These are phyloP conservation scores for Rachycentron canadum DNA, from an alignment of 2,797 vertebrate genomes.

Conservation along the genomic window DNA sequence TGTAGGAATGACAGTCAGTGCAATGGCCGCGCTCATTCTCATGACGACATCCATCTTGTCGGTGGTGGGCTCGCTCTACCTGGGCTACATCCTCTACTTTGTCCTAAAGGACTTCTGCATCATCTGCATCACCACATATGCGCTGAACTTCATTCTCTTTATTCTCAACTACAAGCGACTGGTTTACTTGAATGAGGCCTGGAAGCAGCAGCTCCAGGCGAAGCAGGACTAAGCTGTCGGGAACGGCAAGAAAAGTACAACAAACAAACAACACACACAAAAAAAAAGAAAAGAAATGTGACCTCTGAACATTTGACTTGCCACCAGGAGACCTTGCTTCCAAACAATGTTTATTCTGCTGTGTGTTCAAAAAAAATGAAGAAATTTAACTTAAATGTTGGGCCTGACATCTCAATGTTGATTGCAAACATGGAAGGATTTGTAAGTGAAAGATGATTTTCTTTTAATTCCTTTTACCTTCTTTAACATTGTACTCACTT, in stretches of 20 bases:
- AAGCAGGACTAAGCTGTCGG: conserved; percentile 91
- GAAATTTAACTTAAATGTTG: conserved; percentile 82
- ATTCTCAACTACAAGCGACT: conserved; percentile 99
- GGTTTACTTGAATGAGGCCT: conserved; percentile 99
- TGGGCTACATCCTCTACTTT: conserved; percentile 99
- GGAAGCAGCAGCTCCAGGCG: conserved; percentile 96
- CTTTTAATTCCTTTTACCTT: conserved; percentile 73
- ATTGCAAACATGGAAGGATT: conserved; percentile 81
- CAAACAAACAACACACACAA: conserved; percentile 50
- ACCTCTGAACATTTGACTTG: conserved; percentile 90
- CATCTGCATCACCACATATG: conserved; percentile 95
- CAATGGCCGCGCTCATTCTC: conserved; percentile 97
- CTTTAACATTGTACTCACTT: conserved; percentile 73
- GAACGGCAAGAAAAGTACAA: conserved; percentile 62
- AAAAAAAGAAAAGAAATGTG: conserved; percentile 76
- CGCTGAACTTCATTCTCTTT: conserved; percentile 99
- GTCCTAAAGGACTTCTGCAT: conserved; percentile 99
- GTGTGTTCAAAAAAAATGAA: conserved; percentile 81
- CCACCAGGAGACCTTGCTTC: conserved; percentile 94
- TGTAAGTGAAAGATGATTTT: conserved; percentile 73
- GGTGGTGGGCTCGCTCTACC: conserved; percentile 96
- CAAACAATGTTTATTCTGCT: conserved; percentile 97
- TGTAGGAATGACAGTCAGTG: conserved; percentile 97
- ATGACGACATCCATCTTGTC: conserved; percentile 98
- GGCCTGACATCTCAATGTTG: conserved; percentile 84